Evolutionary conservation across 2,113 vertebrate species (phyloP), one percentile per base, ranked within the genome.

Genomic region (Pelmatolapia mariae): DNA sequence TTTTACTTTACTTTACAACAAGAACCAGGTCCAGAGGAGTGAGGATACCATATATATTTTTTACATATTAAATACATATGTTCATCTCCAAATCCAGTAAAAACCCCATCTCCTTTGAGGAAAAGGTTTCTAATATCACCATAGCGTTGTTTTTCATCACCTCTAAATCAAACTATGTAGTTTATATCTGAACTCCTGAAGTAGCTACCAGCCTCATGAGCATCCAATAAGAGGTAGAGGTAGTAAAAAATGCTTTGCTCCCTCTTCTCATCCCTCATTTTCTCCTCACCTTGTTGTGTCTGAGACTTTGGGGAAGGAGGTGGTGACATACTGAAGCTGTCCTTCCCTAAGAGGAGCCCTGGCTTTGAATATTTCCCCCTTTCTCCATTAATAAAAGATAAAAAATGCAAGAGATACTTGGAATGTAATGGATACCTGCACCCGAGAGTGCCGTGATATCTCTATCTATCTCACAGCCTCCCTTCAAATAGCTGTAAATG

Each of bases 331-430:
- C 86, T 71, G 86, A 47, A 63, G 59, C 22, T 89, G 84, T 90
- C 56, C 84, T 87, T 76, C 76, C 45, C 53, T 33, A 66, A 90
- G 89, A 94, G 81, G 85, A 91, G 50, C 54, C 81, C 86, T 71
- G 91, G 82, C 80, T 94, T 89, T 91, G 86, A 89, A 85, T 93
- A 83, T 90, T 87, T 89, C 84, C 84, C 15, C 24, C 4, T 88
- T 90, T 91, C 92, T 78, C 90, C 81, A 87, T 94, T 88, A 91
- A 83, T 61, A 76, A 50, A 26, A 88, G 86, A 92, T 89, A 85
- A 87, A 92, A 91, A 78, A 79, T 8, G 63, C 38, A 84, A 73
- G 56, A 84, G 86, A 90, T 87, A 87, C 66, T 84, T 85, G 47
- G 26, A 33, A 80, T 3, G 24, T 47, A 63, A 88, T 82, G 88